Evolutionary conservation across 2,797 vertebrate genomes (phyloP), one percentile per base, ranked within the genome.

Genomic region (Lithobates sylvaticus): DNA sequence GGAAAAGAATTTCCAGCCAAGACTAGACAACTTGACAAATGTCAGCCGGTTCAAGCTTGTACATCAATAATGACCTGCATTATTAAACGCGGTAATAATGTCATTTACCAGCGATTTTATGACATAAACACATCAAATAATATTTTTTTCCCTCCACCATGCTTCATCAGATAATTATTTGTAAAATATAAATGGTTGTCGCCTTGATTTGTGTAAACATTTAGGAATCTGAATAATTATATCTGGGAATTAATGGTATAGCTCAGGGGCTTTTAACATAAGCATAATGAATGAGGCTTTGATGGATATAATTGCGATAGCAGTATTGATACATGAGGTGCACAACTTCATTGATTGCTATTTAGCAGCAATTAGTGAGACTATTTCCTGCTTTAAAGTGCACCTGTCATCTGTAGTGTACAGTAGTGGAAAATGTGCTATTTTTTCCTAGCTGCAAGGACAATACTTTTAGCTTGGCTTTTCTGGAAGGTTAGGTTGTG

Each of bases 191-290:
- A 65, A 23, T 26, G n/a, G 21, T 65, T 65, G 61, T 65, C 61
- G 23, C n/a, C 61, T 26, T 26, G n/a, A 65, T 71, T 68, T 68
- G 69, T 36, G 69, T 71, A 65, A 65, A 65, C 29, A 71, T 71
- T 26, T 68, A 26, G 39, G 18, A 73, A 50, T 75, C 21, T 75
- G 26, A 75, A 75, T 75, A 75, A 75, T 75, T 47, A 44, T n/a
- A 44, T 5, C 18, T 50, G 15, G 5, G 21, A 71, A 71, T 71
- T 71, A 71, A 71, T 71, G 69, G 32, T 18, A 71, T 34, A 36
- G 13, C 29, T 36, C 29, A 8, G 29, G 32, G 69, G 29, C 32
- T 34, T 34, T 71, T 36, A 34, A 71, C 29, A 71, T 32, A 36
- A 71, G 16, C 61, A 65, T 65, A 65, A 65, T 65, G 61, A 65